Percentiles rank a stretch among this genome's conserved stretches.
Evolutionary conservation across 2,113 vertebrate species (phyloP).

Genomic region (Vulpes lagopus): DNA sequence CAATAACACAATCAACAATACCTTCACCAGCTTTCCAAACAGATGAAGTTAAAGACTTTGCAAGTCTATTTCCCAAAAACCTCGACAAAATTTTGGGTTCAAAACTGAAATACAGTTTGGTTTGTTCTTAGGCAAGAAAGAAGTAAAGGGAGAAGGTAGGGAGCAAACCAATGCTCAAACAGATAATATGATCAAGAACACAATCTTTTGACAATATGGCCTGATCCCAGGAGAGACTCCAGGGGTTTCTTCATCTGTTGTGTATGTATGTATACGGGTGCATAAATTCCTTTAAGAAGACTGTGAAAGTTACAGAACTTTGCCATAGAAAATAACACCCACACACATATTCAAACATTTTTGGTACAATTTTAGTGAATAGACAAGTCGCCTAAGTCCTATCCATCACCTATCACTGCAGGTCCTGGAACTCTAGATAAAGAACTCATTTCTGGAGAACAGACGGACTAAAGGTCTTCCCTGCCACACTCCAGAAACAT

Average conservation of each 20-base stretch:
- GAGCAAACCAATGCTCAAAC: background rate
- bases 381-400: background rate
- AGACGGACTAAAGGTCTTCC: background rate
- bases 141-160: background rate
- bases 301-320: background rate
- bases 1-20: background rate
- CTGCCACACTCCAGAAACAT: background rate
- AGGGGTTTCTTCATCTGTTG: background rate
- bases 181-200: background rate
- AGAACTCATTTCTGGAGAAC: background rate
- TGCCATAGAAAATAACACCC: background rate
- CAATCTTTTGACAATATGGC: background rate
- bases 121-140: background rate
- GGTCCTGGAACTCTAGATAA: background rate
- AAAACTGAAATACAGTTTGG: background rate
- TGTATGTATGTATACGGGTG: background rate
- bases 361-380: background rate
- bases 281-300: background rate
- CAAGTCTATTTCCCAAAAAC: slow-evolving; percentile 7
- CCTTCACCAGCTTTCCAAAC: background rate
- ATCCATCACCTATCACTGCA: background rate
- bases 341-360: background rate
- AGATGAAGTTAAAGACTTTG: background rate
- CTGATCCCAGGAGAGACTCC: background rate
- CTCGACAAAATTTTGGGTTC: background rate